Evolutionary conservation across 2,888 invertebrate species (phyloP).

Genomic region (Drosophila fulvimacula): DNA sequence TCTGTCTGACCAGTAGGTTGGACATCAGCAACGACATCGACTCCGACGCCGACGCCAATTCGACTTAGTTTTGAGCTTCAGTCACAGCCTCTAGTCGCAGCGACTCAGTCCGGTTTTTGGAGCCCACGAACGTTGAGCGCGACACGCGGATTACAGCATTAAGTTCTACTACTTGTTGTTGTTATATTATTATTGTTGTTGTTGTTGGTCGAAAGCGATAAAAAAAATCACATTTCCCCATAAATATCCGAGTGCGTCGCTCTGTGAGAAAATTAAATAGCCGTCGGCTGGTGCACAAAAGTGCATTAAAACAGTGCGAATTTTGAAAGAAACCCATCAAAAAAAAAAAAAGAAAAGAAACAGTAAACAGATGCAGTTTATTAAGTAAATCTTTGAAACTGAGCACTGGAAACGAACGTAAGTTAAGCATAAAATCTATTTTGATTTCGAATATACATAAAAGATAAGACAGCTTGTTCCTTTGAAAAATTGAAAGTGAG

Average conservation of each 20-base stretch:
- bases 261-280: constrained; percentile 45
- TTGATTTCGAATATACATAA: background rate
- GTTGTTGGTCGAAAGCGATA: constrained; percentile 15
- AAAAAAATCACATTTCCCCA: constrained; percentile 46
- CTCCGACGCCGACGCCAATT: constrained; percentile 33
- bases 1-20: constrained; percentile 64
- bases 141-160: constrained; percentile 54
- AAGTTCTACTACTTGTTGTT: constrained; percentile 19
- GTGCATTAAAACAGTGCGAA: constrained; percentile 54
- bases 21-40: constrained; percentile 9
- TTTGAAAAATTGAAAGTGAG: constrained; percentile 39
- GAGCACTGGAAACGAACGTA: constrained; percentile 36
- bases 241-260: constrained; percentile 56
- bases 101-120: constrained; percentile 82
- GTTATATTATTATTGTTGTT: constrained; percentile 2
- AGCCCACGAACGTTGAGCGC: constrained; percentile 76
- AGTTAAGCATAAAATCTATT: constrained; percentile 27
- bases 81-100: constrained; percentile 55
- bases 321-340: constrained; percentile 9
- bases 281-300: constrained; percentile 59
- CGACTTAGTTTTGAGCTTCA: constrained; percentile 45
- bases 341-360: constrained; percentile 1
- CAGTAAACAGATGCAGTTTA: constrained; percentile 41
- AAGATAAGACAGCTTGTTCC: constrained; percentile 32
- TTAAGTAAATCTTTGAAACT: constrained; percentile 17